Percentiles rank a stretch among this genome's conserved stretches.
Evolutionary conservation across 2,888 invertebrate genomes (phyloP).

Genomic region (Calliscelio sp.): DNA sequence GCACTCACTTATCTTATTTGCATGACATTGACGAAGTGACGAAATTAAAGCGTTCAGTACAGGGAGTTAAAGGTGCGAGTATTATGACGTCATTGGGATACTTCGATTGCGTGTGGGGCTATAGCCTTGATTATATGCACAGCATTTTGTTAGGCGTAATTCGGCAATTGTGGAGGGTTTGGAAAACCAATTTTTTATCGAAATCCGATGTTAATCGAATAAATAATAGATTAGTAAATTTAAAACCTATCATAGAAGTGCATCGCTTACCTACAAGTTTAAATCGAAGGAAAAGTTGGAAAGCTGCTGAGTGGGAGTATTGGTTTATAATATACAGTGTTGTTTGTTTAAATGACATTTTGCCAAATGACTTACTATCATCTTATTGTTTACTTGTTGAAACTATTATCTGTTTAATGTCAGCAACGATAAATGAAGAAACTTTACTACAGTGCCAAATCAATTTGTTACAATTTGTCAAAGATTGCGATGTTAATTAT

Average conservation of each 20-base stretch:
- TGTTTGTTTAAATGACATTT: neutral
- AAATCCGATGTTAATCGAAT: neutral
- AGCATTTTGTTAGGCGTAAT: neutral
- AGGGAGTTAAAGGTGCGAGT: no score
- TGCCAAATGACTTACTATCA: neutral
- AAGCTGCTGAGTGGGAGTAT: neutral
- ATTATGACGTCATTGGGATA: neutral
- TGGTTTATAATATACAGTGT: neutral
- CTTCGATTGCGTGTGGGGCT: constrained; percentile 7
- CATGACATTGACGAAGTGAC: no score
- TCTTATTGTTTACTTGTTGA: neutral
- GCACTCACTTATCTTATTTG: no score
- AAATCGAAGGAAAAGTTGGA: no score
- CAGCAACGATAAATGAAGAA: neutral
- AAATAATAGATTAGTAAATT: neutral
- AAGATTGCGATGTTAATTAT: neutral
- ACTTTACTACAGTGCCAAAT: neutral
- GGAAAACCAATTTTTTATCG: neutral
- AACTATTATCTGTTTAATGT: neutral
- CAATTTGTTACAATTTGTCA: neutral
- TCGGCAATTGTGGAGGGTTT: neutral
- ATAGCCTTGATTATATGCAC: neutral
- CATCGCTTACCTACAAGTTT: neutral
- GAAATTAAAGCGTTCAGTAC: no score
- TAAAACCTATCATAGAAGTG: neutral